These are phyloP conservation scores for Drosophila yooni DNA, from an alignment of 2,888 invertebrate species.

Conservation along the genomic window DNA sequence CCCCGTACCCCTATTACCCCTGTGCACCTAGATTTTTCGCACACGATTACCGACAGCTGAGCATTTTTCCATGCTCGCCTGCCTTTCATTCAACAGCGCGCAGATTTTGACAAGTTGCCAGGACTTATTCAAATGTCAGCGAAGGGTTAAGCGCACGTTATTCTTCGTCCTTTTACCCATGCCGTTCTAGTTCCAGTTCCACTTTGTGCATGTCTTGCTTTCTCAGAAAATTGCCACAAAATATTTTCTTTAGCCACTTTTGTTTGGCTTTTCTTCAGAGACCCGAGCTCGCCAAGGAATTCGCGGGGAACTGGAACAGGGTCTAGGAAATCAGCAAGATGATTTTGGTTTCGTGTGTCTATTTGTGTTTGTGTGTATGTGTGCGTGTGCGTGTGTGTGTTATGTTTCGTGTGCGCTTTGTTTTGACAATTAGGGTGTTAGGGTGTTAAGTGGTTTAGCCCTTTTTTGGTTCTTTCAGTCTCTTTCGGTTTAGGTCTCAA, in stretches of 20 bases:
- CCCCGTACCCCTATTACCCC: background rate
- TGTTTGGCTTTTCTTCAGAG: conserved; percentile 39
- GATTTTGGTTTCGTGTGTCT: conserved; percentile 33
- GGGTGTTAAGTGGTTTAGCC: conserved; percentile 83
- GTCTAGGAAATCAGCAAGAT: conserved; percentile 41
- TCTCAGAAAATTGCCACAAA: conserved; percentile 61
- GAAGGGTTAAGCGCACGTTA: conserved; percentile 68
- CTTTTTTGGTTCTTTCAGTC: conserved; percentile 47
- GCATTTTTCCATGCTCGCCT: conserved; percentile 72
- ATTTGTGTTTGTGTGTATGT: conserved; percentile 18
- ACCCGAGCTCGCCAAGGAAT: conserved; percentile 8
- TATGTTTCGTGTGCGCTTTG: conserved; percentile 70
- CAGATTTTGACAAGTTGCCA: conserved; percentile 78
- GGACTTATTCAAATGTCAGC: conserved; percentile 78
- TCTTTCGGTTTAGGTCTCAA: conserved; percentile 59
- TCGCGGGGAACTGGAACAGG: conserved; percentile 17
- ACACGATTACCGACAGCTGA: conserved; percentile 77
- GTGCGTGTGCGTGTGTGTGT: conserved; percentile 25
- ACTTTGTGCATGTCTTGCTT: conserved; percentile 21
- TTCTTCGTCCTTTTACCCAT: conserved; percentile 6
- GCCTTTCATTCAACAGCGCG: conserved; percentile 52
- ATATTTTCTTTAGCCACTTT: conserved; percentile 72
- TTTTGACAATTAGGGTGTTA: conserved; percentile 83
- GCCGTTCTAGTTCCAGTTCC: conserved; percentile 16
- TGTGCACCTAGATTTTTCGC: conserved; percentile 65